phyloP scores from a whole-genome alignment of 2,113 vertebrate genomes.

The Chionomys nivalis region DNA sequence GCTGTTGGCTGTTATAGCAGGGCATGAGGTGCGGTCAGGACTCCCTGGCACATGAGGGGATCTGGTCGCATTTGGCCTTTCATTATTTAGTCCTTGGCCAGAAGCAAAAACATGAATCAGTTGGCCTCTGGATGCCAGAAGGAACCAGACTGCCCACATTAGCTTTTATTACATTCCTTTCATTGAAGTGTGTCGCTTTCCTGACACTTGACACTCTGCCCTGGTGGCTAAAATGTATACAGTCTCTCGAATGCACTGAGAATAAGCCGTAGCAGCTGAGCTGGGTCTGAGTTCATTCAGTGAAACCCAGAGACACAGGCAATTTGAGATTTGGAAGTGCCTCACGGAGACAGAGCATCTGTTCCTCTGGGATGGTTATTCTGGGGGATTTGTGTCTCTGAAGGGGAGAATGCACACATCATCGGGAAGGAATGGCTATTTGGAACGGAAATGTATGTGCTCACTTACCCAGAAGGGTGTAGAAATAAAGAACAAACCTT shows the following conservation, averaged over 20 bases:
- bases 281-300: neutral
- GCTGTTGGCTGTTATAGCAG: neutral
- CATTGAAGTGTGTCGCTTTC: slow-evolving; percentile 51
- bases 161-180: slow-evolving; percentile 57
- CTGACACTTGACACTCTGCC: slow-evolving; percentile 57
- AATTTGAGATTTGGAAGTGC: neutral
- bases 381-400: neutral
- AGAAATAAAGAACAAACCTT: neutral
- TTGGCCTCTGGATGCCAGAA: slow-evolving; percentile 48
- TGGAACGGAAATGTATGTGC: neutral
- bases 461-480: neutral
- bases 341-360: neutral
- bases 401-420: neutral
- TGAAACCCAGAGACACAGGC: neutral
- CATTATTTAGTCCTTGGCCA: slow-evolving; percentile 45
- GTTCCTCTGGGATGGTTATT: neutral
- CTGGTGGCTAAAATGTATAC: neutral
- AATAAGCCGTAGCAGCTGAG: neutral
- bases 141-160: slow-evolving; percentile 52
- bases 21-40: slow-evolving; percentile 32
- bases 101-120: slow-evolving; percentile 47
- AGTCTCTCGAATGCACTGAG: neutral
- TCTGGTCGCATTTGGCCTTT: neutral
- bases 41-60: neutral
- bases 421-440: neutral